Base-by-base conservation (phyloP, 1,140 invertebrate species). In the Aphidius ervi region DNA sequence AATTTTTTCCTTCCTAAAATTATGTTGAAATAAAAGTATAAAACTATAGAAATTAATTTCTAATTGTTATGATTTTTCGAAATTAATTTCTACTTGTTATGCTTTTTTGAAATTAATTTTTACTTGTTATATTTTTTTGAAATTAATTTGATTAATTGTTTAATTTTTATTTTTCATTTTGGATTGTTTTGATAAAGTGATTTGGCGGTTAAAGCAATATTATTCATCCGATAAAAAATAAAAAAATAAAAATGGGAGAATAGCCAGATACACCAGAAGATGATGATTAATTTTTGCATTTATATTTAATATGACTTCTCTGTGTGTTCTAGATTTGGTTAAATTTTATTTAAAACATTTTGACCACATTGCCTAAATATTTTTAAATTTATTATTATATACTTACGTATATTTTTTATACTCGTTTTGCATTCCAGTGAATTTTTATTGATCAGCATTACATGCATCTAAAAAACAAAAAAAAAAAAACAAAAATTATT, bases 231-330 rank as follows among this genome's bases (percentile, higher is more conserved):
- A 49, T 41, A 43, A 31, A 40, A 48, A 31, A 54, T 31, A 31
- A 40, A 55, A 31, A 54, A 37, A 31, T 31, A 40, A 5, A 16
- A 23, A 31, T 48, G 39, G 40, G 53, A 56, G 43, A 54, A 54
- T 46, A 60, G 50, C 58, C 58, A 61, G 59, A 61, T 8, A n/a
- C 39, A 50, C 58, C 37, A 60, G 50, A 55, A 31, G 42, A n/a
- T 54, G 37, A 37, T 20, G 39, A 16, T 54, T 31, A 31, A 31
- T 31, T 31, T 31, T 31, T 31, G 23, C 23, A 31, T 31, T 31
- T 31, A 31, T 31, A 31, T 31, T 31, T 31, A 31, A 31, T 31
- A 31, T 31, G 23, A 31, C 23, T 31, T 31, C 2, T 31, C 23
- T 31, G 23, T 31, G 4, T 40, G 59, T 40, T 56, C 59, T 56